Percentiles rank a stretch among this genome's conserved stretches.
Evolutionary conservation across 1,140 invertebrate species (phyloP).

Genomic region (Nylanderia fulva): DNA sequence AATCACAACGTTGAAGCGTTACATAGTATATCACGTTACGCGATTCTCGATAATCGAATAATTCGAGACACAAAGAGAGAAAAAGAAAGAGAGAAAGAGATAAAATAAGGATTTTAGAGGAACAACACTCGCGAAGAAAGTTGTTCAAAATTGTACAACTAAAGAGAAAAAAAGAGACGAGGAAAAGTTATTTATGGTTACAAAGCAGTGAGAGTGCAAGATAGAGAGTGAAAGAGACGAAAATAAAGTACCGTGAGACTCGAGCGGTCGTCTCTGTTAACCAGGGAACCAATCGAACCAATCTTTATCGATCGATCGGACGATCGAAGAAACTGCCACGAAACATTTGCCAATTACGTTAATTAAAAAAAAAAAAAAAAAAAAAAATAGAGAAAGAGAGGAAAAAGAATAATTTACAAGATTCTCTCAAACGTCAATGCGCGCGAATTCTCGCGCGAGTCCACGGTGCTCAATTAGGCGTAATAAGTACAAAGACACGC

Average conservation of each 20-base stretch:
- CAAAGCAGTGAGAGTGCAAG: neutral
- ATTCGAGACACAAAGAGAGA: conserved; percentile 24
- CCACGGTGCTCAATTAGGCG: conserved; percentile 69
- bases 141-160: conserved; percentile 3
- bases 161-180: neutral
- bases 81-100: too few relatives aligned
- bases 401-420: conserved; percentile 2
- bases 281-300: conserved; percentile 28
- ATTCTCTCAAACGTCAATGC: conserved; percentile 4
- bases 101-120: neutral
- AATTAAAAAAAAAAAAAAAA: neutral
- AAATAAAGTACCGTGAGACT: conserved; percentile 53
- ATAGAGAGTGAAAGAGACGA: neutral
- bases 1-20: conserved; percentile 50
- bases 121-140: neutral
- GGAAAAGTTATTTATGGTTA: conserved; percentile 11
- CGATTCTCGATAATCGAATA: conserved; percentile 63
- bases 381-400: neutral
- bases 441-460: conserved; percentile 40
- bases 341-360: conserved; percentile 57
- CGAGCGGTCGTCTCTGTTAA: conserved; percentile 41
- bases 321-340: conserved; percentile 46
- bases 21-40: conserved; percentile 67
- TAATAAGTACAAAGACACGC: conserved; percentile 68
- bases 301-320: conserved; percentile 15